Conservation (phyloP, 2,888 invertebrate genomes). For the Ceraclea dissimilis region DNA sequence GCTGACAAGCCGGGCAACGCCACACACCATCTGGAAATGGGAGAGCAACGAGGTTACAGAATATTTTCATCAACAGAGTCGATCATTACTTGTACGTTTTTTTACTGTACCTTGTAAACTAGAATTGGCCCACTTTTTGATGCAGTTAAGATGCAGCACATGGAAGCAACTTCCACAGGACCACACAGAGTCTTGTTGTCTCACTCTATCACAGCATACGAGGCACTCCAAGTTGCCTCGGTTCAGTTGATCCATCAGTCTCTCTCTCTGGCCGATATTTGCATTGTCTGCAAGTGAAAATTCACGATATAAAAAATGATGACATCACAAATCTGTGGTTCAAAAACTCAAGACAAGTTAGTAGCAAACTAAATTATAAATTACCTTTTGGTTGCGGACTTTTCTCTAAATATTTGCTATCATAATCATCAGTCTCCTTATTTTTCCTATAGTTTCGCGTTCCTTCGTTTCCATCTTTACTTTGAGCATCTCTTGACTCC, state of each 20-base stretch:
- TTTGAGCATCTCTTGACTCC: background rate
- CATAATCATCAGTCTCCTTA: background rate
- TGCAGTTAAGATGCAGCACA: conserved; percentile 85
- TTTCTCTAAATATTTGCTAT: background rate
- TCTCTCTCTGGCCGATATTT: conserved; percentile 71
- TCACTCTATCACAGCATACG: conserved; percentile 86
- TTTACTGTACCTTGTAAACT: conserved; percentile 55
- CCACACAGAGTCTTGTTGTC: conserved; percentile 79
- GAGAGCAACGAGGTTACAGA: too few species aligned
- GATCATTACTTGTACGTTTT: too few species aligned
- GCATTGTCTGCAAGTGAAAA: conserved; percentile 28
- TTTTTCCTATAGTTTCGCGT: background rate
- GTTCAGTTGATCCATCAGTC: conserved; percentile 75
- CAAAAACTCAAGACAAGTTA: background rate
- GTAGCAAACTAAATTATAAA: background rate
- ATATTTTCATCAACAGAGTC: too few species aligned
- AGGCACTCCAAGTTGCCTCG: conserved; percentile 83
- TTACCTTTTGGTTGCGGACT: background rate
- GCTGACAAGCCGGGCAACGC: conserved; percentile 96
- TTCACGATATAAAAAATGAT: conserved; percentile 5
- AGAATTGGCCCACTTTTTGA: conserved; percentile 84
- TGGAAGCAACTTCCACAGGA: conserved; percentile 87
- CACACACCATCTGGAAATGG: conserved; percentile 61
- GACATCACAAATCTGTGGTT: too few species aligned
- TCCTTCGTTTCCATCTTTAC: background rate